Percentiles rank a stretch among this genome's conserved stretches.
Conservation (phyloP, 1,140 invertebrate species). For the Stegodyphus dumicola region DNA sequence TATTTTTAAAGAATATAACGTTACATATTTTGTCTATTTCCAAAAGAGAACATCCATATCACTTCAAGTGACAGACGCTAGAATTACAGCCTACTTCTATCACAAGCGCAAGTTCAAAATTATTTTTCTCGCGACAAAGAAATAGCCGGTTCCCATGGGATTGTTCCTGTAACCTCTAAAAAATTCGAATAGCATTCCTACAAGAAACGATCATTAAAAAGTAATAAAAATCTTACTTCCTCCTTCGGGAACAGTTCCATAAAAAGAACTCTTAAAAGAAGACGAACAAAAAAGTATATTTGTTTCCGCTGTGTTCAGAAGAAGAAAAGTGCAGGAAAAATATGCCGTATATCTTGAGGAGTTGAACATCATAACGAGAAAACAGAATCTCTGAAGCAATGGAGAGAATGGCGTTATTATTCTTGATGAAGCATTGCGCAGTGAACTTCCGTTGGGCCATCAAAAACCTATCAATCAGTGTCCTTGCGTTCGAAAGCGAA, state of each 20-base stretch:
- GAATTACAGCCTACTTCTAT: too few relatives aligned
- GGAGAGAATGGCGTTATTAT: background rate
- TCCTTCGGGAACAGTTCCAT: background rate
- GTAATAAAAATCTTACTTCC: background rate
- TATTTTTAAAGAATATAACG: too few relatives aligned
- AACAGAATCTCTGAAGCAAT: background rate
- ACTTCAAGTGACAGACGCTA: too few relatives aligned
- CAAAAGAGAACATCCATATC: too few relatives aligned
- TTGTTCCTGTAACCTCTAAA: too few relatives aligned
- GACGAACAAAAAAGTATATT: too few relatives aligned
- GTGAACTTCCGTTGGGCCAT: background rate
- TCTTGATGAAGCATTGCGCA: background rate
- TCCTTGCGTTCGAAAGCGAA: background rate
- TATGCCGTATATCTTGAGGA: background rate
- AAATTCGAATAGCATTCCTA: background rate
- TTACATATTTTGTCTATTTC: too few relatives aligned
- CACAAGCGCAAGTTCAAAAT: too few relatives aligned
- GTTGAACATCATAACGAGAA: background rate
- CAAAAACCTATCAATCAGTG: conserved; percentile 42
- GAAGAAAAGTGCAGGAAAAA: background rate
- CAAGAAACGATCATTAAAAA: conserved; percentile 1
- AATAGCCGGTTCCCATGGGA: too few relatives aligned
- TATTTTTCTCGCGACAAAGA: too few relatives aligned
- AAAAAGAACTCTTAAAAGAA: too few relatives aligned
- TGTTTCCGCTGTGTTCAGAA: background rate